These are phyloP conservation scores for Pogonomyrmex barbatus DNA, from an alignment of 1,140 invertebrate genomes.

Conservation along the genomic window DNA sequence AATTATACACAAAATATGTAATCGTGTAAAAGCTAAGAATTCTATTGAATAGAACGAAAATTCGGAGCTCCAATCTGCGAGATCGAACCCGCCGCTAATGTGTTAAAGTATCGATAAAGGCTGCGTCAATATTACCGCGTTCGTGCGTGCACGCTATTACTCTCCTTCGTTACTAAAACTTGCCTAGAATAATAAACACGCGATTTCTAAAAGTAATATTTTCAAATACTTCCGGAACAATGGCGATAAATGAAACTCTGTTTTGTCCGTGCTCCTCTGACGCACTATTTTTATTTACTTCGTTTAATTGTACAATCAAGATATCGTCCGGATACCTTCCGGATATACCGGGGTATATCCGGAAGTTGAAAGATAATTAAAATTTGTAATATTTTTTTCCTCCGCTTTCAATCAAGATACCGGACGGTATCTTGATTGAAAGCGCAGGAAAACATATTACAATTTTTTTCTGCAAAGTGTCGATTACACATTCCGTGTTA, in stretches of 20 bases:
- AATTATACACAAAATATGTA: neutral
- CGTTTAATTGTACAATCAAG: neutral
- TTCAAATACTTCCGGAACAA: constrained; percentile 24
- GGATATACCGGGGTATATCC: too few species aligned
- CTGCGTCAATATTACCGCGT: constrained; percentile 47
- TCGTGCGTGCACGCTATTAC: constrained; percentile 46
- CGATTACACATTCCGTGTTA: constrained; percentile 14
- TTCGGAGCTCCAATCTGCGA: neutral
- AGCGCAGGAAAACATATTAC: neutral
- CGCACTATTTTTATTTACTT: neutral
- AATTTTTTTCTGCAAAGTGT: neutral
- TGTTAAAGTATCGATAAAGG: constrained; percentile 53
- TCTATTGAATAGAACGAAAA: neutral
- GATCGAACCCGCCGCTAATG: neutral
- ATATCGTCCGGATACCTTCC: neutral
- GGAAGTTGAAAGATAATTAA: too few species aligned
- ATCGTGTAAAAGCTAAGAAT: neutral
- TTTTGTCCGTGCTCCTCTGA: neutral
- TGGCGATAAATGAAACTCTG: neutral
- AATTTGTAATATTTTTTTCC: too few species aligned
- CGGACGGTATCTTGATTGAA: neutral
- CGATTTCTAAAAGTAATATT: constrained; percentile 33
- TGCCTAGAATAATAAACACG: constrained; percentile 30
- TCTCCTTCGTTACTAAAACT: constrained; percentile 33
- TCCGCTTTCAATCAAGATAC: too few species aligned